A percentile compares a stretch with the other conserved stretches of the same genome.
These are phyloP conservation scores for Nansenia antarctica DNA, from an alignment of 2,113 vertebrate species.

Conservation along the genomic window DNA sequence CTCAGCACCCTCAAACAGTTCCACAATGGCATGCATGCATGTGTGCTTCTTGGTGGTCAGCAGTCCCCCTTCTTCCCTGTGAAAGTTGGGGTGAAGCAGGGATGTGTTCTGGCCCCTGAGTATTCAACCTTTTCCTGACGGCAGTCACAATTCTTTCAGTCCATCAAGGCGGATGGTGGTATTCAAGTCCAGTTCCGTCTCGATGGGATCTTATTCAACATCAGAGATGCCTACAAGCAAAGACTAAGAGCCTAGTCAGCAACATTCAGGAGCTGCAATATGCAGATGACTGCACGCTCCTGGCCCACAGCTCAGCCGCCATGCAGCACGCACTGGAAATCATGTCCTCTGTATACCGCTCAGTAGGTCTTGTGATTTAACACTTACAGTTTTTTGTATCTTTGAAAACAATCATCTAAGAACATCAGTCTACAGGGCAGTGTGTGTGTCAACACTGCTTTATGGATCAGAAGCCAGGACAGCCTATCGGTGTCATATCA, in stretches of 20 bases:
- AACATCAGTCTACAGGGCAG: neutral
- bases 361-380: neutral
- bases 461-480: constrained; percentile 13
- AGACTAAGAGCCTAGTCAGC: neutral
- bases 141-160: neutral
- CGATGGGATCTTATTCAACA: neutral
- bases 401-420: too few relatives aligned
- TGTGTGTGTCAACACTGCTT: neutral
- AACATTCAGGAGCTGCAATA: neutral
- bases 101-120: neutral
- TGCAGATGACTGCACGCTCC: neutral
- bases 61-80: neutral
- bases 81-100: neutral
- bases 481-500: neutral
- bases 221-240: neutral
- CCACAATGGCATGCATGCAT: neutral
- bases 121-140: neutral
- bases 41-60: neutral
- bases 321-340: neutral
- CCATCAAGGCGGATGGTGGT: neutral
- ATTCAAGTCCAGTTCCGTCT: neutral
- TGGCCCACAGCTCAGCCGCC: neutral
- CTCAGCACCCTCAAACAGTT: neutral
- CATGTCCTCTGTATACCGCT: neutral
- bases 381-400: too few relatives aligned